Conservation (phyloP, 1,140 invertebrate species). For the Drosophila paulistorum region DNA sequence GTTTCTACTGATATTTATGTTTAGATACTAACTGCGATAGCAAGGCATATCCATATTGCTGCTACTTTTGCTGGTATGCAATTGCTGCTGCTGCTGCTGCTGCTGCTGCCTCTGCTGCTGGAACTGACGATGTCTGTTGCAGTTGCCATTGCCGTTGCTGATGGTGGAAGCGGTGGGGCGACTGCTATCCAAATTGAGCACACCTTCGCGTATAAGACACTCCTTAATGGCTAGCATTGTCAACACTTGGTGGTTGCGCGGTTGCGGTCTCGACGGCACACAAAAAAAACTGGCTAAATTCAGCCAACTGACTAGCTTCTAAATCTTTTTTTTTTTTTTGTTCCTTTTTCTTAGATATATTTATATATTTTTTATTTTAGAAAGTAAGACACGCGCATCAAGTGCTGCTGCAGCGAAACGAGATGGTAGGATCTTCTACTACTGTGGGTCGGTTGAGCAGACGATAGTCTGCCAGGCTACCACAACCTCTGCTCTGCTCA, state of each 20-base stretch:
- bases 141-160: constrained; percentile 8
- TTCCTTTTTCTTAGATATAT: constrained; percentile 27
- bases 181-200: constrained; percentile 71
- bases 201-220: constrained; percentile 78
- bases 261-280: not conserved
- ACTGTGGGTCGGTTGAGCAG: not conserved
- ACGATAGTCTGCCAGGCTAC: not conserved
- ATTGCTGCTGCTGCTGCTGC: constrained; percentile 54
- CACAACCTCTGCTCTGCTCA: not conserved
- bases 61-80: constrained; percentile 62
- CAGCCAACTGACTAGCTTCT: constrained; percentile 25
- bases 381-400: constrained; percentile 70
- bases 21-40: constrained; percentile 67
- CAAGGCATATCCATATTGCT: constrained; percentile 69
- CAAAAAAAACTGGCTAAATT: constrained; percentile 36
- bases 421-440: constrained; percentile 8
- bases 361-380: constrained; percentile 61
- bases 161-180: constrained; percentile 24
- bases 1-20: constrained; percentile 4
- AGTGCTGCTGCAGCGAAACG: constrained; percentile 50
- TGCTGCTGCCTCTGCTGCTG: constrained; percentile 39
- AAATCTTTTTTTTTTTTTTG: constrained; percentile 27
- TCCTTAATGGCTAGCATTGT: constrained; percentile 79
- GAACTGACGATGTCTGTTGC: constrained; percentile 42
- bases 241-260: not conserved